phyloP scores from a whole-genome alignment of 1,140 invertebrate species.

The Helicoverpa zea region DNA sequence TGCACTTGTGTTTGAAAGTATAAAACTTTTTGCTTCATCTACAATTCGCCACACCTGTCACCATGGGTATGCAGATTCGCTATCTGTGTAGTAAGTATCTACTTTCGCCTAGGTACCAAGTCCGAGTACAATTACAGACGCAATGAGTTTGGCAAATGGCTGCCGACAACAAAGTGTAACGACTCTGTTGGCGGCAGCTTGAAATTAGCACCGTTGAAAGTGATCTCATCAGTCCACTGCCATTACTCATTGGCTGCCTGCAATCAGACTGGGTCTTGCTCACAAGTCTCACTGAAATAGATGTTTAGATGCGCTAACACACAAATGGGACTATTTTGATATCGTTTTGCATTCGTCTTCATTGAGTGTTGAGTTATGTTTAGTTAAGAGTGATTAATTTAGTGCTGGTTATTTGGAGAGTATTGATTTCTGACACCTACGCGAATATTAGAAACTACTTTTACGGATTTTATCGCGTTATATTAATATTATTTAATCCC shows the following conservation, averaged over 20 bases:
- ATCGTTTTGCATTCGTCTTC: conserved; percentile 33
- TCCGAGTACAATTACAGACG: conserved; percentile 28
- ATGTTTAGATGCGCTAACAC: conserved; percentile 23
- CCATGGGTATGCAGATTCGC: conserved; percentile 9
- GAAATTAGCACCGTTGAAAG: conserved; percentile 76
- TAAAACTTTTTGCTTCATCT: conserved; percentile 9
- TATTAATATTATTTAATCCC: too few relatives aligned
- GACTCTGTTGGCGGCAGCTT: conserved; percentile 62
- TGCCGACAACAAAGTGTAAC: conserved; percentile 61
- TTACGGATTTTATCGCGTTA: too few relatives aligned
- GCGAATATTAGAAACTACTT: too few relatives aligned
- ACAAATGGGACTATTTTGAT: conserved; percentile 4
- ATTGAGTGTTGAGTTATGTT: conserved; percentile 29
- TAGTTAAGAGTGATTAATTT: neutral
- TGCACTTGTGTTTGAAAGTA: conserved; percentile 22
- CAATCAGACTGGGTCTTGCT: conserved; percentile 16
- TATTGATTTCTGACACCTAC: too few relatives aligned
- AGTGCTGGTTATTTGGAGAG: neutral
- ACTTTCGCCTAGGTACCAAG: conserved; percentile 42
- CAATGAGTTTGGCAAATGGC: conserved; percentile 49
- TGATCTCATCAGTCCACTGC: conserved; percentile 74
- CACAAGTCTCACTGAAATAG: conserved; percentile 26
- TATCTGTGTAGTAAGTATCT: neutral
- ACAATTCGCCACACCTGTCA: conserved; percentile 27
- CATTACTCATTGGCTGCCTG: conserved; percentile 72